phyloP scores from a whole-genome alignment of 2,888 invertebrate species.

The Athetis lepigone region DNA sequence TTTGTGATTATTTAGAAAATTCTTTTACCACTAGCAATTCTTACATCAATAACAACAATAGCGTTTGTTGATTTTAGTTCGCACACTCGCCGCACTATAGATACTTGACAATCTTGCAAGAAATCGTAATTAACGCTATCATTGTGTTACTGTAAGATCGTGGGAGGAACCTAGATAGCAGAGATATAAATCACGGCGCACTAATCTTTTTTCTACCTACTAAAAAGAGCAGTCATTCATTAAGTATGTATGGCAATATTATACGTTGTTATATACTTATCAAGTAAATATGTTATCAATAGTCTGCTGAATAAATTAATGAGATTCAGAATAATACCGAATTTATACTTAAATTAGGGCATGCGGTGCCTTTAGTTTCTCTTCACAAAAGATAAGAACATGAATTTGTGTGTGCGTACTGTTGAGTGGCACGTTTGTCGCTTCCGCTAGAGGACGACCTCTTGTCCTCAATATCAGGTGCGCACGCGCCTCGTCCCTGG shows the following conservation, averaged over 20 bases:
- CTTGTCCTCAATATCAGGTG: constrained; percentile 74
- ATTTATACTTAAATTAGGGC: constrained; percentile 36
- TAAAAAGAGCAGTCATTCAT: not conserved
- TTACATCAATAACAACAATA: constrained; percentile 46
- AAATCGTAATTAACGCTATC: constrained; percentile 23
- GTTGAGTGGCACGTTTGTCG: constrained; percentile 71
- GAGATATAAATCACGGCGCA: constrained; percentile 4
- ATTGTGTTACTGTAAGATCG: constrained; percentile 50
- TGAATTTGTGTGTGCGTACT: constrained; percentile 65
- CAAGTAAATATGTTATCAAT: not conserved
- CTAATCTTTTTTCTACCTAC: constrained; percentile 11
- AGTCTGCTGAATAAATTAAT: not conserved
- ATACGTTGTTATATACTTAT: not conserved
- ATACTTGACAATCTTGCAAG: constrained; percentile 23
- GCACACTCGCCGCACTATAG: constrained; percentile 4
- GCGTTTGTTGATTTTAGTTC: constrained; percentile 36
- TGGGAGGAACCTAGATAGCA: constrained; percentile 54
- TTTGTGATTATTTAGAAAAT: constrained; percentile 20
- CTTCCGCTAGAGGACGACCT: constrained; percentile 81
- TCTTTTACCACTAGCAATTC: not conserved
- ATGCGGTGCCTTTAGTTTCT: constrained; percentile 55
- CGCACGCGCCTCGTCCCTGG: constrained; percentile 81
- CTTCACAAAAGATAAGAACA: constrained; percentile 58
- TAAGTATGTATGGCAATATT: not conserved
- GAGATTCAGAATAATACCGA: constrained; percentile 4